Conservation (phyloP, 2,888 invertebrate species). For the Cryptus armator region DNA sequence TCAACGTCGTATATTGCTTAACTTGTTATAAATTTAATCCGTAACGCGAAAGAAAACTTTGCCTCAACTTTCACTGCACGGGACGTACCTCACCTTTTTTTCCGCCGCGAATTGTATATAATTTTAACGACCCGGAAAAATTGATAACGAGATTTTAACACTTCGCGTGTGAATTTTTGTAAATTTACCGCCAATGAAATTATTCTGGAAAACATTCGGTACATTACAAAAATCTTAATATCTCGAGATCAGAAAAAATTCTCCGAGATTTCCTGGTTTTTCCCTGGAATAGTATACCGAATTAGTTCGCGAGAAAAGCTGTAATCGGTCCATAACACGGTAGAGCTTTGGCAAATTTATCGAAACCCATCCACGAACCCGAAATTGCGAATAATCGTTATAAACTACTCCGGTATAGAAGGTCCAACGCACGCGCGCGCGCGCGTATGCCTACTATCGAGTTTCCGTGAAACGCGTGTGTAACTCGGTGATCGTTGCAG, state of each 20-base stretch:
- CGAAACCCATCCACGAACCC: slow-evolving; percentile 24
- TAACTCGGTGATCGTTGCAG: slow-evolving; percentile 69
- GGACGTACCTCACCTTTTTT: neutral
- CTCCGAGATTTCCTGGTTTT: too few species aligned
- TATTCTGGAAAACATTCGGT: too few species aligned
- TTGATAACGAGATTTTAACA: neutral
- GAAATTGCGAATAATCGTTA: slow-evolving; percentile 51
- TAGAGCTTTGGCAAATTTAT: slow-evolving; percentile 48
- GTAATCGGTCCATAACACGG: slow-evolving; percentile 26
- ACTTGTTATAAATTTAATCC: slow-evolving; percentile 44
- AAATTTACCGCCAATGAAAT: neutral
- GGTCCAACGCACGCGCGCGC: neutral
- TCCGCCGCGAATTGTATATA: neutral
- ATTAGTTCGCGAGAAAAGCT: neutral
- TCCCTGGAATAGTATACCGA: too few species aligned
- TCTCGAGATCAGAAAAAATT: too few species aligned
- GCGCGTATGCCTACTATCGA: slow-evolving; percentile 1
- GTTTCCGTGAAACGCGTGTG: slow-evolving; percentile 11
- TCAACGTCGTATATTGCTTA: slow-evolving; percentile 54
- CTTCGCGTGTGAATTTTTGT: neutral
- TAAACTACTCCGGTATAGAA: slow-evolving; percentile 27
- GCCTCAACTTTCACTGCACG: neutral
- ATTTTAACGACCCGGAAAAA: neutral
- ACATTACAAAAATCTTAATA: too few species aligned
- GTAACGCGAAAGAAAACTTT: slow-evolving; percentile 18